Base-by-base conservation (phyloP, 2,113 vertebrate species). In the Aix galericulata region DNA sequence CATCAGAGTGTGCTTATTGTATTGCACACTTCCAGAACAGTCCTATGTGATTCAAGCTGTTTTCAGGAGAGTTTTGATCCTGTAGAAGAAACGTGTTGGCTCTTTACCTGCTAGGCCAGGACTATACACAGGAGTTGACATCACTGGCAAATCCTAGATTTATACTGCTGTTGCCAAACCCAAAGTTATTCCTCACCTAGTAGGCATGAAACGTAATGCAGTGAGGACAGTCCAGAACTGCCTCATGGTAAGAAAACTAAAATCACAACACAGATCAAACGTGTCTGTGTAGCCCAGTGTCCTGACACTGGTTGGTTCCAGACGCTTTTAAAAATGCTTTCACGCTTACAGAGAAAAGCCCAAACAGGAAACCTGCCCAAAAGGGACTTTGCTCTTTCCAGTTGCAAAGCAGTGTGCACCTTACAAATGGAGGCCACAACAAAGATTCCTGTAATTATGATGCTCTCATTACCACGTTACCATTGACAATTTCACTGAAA, bases 211-310 rank as follows among this genome's bases (percentile, higher is more conserved):
- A 29, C 27, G 11, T 40, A 40, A 64, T 53, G 60, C 29, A 26
- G 11, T 21, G n/a, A 66, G 36, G 21, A 40, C 46, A 15, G 40
- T 27, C 21, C 27, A 50, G 50, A 26, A 34, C 17, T 7, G 31
- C 9, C 64, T 18, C 29, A 32, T 0, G 32, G 36, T 4, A 68
- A 32, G 74, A 32, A 78, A 58, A 36, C 9, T n/a, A 1, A 50
- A 52, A 8, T 2, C 1, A 0, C 58, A 50, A 11, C 1, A 3
- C 11, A 1, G 38, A 52, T 12, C 48, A 71, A 22, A 13, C 18
- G 7, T 0, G 8, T 5, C 17, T 16, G 0, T 17, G 48, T 9
- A 71, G 82, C 53, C 36, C 55, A 48, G 14, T 32, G 31, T 76
- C 25, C 73, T 72, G 71, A 18, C 29, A 15, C 8, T 15, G 27